phyloP scores from a whole-genome alignment of 2,797 vertebrate genomes.

The Tokudaia muenninki region DNA sequence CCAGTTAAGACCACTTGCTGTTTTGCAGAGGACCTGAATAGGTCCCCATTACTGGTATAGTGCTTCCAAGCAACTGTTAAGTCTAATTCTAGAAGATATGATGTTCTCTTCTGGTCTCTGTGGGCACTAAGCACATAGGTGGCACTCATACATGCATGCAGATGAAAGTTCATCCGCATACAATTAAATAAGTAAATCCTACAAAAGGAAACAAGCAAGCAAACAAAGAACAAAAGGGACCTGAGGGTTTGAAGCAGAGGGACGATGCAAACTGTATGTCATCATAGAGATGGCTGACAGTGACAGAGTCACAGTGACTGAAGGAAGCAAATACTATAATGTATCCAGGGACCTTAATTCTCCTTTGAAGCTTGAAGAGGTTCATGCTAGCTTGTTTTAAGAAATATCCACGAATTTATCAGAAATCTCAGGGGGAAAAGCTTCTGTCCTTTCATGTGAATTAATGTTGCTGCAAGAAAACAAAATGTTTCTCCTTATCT shows the following conservation, averaged over 20 bases:
- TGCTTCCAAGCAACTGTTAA: too few species aligned
- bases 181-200: not conserved
- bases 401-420: constrained; percentile 24
- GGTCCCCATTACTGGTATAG: not conserved
- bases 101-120: not conserved
- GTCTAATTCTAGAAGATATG: not conserved
- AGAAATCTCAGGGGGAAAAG: not conserved
- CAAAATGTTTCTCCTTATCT: constrained; percentile 52
- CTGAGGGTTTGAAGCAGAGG: not conserved
- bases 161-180: not conserved
- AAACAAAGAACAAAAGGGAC: not conserved
- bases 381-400: not conserved
- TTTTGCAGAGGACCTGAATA: not conserved
- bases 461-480: not conserved
- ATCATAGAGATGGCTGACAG: not conserved
- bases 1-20: not conserved
- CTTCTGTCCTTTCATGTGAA: not conserved
- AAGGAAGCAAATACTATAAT: not conserved
- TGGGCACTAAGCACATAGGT: not conserved
- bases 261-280: not conserved
- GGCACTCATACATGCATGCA: not conserved
- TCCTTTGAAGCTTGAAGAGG: not conserved
- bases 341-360: not conserved
- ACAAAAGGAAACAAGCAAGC: not conserved
- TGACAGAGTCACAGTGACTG: not conserved